Evolutionary conservation across 2,113 vertebrate genomes (phyloP).

Genomic region (Otis tarda): DNA sequence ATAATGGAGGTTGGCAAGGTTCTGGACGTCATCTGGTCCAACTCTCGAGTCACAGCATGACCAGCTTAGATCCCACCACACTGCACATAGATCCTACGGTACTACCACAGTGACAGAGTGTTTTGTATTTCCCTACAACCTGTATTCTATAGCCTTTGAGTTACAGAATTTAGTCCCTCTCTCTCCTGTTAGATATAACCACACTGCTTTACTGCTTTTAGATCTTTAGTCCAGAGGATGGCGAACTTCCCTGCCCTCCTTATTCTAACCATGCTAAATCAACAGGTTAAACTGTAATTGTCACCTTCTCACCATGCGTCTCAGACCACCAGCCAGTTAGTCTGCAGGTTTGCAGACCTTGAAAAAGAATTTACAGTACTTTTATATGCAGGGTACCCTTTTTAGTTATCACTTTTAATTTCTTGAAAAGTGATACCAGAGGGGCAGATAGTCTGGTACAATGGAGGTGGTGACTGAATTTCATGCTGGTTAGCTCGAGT

Average conservation of each 20-base stretch:
- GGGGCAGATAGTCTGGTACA: not conserved
- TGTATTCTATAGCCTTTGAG: not conserved
- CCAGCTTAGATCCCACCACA: not conserved
- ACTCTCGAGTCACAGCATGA: not conserved
- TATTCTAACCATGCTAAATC: not conserved
- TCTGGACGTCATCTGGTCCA: not conserved
- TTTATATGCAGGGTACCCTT: not conserved
- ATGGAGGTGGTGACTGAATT: not conserved
- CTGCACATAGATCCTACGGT: not conserved
- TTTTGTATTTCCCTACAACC: not conserved
- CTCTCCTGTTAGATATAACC: not conserved
- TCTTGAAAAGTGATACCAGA: not conserved
- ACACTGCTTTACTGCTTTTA: not conserved
- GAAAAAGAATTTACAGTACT: not conserved
- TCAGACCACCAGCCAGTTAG: not conserved
- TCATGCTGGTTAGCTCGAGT: not conserved
- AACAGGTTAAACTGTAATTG: not conserved
- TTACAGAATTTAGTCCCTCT: not conserved
- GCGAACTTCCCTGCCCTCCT: not conserved
- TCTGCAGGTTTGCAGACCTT: not conserved
- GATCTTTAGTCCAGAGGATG: not conserved
- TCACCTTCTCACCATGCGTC: not conserved
- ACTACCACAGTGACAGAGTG: not conserved
- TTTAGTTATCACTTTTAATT: not conserved
- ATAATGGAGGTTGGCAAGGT: not conserved